Conservation (phyloP, 2,113 vertebrate species). For the Columba janthina region DNA sequence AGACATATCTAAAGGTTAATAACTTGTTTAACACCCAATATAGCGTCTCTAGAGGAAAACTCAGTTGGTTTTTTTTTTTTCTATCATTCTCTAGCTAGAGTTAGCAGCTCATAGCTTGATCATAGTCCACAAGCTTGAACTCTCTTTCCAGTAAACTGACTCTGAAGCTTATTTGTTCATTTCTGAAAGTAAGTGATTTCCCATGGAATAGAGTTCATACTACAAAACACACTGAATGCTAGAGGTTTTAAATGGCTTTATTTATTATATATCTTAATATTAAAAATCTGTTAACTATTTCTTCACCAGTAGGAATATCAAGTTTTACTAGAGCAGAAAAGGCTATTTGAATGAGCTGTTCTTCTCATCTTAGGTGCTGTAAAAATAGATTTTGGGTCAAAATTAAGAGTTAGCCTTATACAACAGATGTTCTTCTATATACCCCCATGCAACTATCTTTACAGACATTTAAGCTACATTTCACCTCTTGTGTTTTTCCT, state of each 20-base stretch:
- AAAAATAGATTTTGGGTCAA: not conserved
- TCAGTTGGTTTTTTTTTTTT: rapidly evolving
- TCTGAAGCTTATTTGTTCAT: rapidly evolving
- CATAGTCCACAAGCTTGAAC: not conserved
- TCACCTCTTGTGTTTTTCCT: not conserved
- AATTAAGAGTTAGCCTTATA: not conserved
- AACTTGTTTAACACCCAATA: not conserved
- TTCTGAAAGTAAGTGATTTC: not conserved
- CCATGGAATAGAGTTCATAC: not conserved
- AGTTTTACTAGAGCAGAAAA: not conserved
- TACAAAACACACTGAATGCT: not conserved
- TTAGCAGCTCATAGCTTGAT: not conserved
- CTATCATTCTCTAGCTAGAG: not conserved
- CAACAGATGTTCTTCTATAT: not conserved
- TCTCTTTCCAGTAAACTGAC: not conserved
- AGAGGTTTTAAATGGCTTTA: not conserved
- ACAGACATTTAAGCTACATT: not conserved
- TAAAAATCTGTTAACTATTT: not conserved
- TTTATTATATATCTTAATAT: not conserved
- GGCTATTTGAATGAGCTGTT: not conserved
- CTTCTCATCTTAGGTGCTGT: not conserved
- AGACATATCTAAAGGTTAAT: not conserved
- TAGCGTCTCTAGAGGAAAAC: not conserved
- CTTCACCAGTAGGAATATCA: not conserved
- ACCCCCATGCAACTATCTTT: not conserved